These are phyloP conservation scores for Paramormyrops kingsleyae DNA, from an alignment of 2,113 vertebrate species.

Conservation along the genomic window DNA sequence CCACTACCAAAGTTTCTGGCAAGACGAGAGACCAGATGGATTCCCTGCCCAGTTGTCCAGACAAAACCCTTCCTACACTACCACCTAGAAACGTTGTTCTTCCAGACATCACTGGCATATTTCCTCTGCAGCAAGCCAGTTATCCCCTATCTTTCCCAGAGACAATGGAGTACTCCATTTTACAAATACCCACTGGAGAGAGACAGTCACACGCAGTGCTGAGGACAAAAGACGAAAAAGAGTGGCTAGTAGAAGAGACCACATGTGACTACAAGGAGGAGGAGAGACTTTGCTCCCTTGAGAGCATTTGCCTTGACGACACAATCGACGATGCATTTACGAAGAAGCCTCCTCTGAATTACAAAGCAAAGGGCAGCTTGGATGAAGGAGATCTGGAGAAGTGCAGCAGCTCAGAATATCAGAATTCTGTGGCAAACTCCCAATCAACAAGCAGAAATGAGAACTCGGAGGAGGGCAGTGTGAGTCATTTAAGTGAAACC, in stretches of 20 bases:
- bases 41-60: neutral
- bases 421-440: constrained; percentile 15
- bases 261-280: neutral
- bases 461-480: constrained; percentile 19
- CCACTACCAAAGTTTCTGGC: constrained; percentile 1
- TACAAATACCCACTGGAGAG: neutral
- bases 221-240: neutral
- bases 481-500: constrained; percentile 18
- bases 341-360: neutral
- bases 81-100: constrained; percentile 19
- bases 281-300: neutral
- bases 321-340: too few relatives aligned
- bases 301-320: constrained; percentile 3
- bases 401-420: neutral
- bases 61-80: neutral
- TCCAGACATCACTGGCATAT: constrained; percentile 15
- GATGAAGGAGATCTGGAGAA: neutral
- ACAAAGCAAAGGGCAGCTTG: neutral
- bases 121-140: neutral
- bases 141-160: neutral
- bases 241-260: neutral
- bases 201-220: neutral
- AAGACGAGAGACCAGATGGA: neutral
- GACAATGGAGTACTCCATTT: constrained; percentile 7
- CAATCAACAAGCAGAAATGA: constrained; percentile 21